Conservation (phyloP, 2,113 vertebrate genomes). For the Colaptes auratus region DNA sequence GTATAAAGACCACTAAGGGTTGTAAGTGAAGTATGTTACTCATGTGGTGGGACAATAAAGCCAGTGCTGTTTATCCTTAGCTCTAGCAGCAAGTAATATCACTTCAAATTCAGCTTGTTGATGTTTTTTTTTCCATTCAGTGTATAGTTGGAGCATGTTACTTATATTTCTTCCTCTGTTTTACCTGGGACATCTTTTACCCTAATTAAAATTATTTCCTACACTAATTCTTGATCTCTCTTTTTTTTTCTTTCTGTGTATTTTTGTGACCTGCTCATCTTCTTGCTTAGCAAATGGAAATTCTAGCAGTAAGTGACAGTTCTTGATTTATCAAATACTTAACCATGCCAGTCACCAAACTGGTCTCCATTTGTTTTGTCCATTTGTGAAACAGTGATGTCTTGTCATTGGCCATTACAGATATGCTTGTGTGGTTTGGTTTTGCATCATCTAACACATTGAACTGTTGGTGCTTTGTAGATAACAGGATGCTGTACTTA, state of each 20-base stretch:
- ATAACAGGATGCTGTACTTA: constrained; percentile 37
- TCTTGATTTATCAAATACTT: constrained; percentile 89
- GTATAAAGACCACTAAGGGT: background rate
- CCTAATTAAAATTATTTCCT: constrained; percentile 80
- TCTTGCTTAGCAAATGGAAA: constrained; percentile 99
- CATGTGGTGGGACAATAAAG: background rate
- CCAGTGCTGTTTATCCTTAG: background rate
- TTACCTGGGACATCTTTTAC: constrained; percentile 78
- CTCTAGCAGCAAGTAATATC: background rate
- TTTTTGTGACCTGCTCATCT: constrained; percentile 94
- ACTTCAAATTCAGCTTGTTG: constrained; percentile 2
- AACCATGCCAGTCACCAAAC: constrained; percentile 74
- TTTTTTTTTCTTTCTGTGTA: constrained; percentile 76
- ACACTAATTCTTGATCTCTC: constrained; percentile 96
- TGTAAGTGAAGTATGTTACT: background rate
- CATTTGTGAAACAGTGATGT: constrained; percentile 69
- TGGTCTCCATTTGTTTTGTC: constrained; percentile 76
- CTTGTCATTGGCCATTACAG: constrained; percentile 57
- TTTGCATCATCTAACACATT: constrained; percentile 61
- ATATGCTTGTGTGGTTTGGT: constrained; percentile 61
- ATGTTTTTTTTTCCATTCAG: background rate
- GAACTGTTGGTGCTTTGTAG: constrained; percentile 47
- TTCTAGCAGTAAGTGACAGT: constrained; percentile 99
- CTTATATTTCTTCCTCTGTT: constrained; percentile 62
- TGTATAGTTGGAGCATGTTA: constrained; percentile 41